phyloP scores from a whole-genome alignment of 2,797 vertebrate genomes.

The Acanthurus tractus region DNA sequence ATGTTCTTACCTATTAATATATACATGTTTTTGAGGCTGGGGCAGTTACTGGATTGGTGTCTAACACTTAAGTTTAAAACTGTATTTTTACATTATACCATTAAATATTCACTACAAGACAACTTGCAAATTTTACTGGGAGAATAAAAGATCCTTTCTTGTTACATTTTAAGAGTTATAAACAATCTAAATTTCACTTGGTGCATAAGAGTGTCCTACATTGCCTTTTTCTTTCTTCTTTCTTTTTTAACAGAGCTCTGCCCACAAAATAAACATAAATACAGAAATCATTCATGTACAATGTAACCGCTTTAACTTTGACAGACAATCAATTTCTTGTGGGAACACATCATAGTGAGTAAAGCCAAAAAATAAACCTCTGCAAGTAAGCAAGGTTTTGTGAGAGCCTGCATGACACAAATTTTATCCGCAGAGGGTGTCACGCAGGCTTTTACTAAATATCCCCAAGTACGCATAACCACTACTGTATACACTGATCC shows the following conservation, averaged over 20 bases:
- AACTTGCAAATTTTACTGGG: not conserved
- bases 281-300: not conserved
- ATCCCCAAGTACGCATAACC: too few species aligned
- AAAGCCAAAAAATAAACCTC: too few species aligned
- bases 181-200: not conserved
- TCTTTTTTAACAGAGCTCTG: not conserved
- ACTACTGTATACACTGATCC: too few species aligned
- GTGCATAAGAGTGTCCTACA: not conserved
- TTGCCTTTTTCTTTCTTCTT: not conserved
- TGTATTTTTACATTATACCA: not conserved
- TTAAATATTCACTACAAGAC: not conserved
- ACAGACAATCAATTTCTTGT: not conserved
- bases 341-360: too few species aligned
- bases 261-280: not conserved
- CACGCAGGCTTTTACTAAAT: too few species aligned
- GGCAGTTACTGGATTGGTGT: not conserved
- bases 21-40: not conserved
- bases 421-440: too few species aligned
- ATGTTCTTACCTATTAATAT: not conserved
- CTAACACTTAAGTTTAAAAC: not conserved
- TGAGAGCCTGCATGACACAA: too few species aligned
- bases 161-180: not conserved
- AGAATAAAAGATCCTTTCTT: not conserved
- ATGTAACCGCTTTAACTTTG: not conserved
- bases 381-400: too few species aligned